These are phyloP conservation scores for Psephotus haematonotus DNA, from an alignment of 2,113 vertebrate genomes.

Conservation along the genomic window DNA sequence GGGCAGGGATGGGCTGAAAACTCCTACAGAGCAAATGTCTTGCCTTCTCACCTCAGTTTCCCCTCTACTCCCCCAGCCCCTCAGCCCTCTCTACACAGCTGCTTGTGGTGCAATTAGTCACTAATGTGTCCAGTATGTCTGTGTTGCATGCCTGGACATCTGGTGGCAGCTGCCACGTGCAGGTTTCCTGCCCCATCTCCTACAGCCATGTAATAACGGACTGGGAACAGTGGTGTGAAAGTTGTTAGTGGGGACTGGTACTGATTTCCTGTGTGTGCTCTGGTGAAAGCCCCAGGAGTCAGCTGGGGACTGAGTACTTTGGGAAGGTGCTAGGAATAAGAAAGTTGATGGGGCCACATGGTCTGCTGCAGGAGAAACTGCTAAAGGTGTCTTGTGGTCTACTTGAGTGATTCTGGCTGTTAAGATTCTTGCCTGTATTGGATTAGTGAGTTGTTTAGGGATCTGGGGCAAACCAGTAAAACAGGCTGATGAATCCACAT, in stretches of 20 bases:
- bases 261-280: neutral
- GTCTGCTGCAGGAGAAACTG: neutral
- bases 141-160: neutral
- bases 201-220: accelerated
- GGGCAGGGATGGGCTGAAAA: neutral
- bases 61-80: neutral
- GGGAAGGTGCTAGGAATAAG: accelerated
- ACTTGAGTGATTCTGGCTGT: neutral
- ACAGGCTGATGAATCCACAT: neutral
- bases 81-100: neutral
- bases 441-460: neutral
- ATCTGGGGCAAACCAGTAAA: constrained; percentile 58
- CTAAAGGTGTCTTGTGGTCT: neutral
- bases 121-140: accelerated
- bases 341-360: accelerated
- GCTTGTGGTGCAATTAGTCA: neutral
- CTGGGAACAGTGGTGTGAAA: neutral
- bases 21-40: neutral
- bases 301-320: neutral
- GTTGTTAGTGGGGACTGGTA: neutral
- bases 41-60: neutral
- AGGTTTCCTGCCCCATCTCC: neutral
- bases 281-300: neutral
- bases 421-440: neutral
- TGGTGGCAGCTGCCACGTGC: neutral